Evolutionary conservation across 2,113 vertebrate genomes (phyloP).

Genomic region (Heterochromis multidens): DNA sequence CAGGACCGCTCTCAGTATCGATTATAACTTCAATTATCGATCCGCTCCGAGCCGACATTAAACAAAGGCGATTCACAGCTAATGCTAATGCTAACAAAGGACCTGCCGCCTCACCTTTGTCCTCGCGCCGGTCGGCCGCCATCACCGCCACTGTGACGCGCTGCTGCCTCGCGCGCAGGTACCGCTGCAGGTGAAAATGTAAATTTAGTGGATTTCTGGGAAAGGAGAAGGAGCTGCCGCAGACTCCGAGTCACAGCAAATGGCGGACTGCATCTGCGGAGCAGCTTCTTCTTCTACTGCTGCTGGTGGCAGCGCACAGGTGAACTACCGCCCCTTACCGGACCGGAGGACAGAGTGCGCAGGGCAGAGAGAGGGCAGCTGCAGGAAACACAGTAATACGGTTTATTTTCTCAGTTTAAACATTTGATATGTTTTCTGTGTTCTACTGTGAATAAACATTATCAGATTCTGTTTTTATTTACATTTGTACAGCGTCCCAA

Average conservation of each 20-base stretch:
- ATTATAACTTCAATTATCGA: background rate
- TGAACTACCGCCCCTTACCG: background rate
- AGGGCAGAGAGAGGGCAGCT: background rate
- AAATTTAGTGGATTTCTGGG: background rate
- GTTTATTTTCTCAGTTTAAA: too few relatives aligned
- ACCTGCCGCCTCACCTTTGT: conserved; percentile 50
- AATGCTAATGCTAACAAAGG: conserved; percentile 18
- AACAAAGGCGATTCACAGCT: conserved; percentile 21
- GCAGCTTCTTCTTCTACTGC: background rate
- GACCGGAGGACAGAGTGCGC: too few relatives aligned
- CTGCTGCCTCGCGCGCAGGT: background rate
- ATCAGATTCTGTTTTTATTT: too few relatives aligned
- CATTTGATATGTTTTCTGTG: too few relatives aligned
- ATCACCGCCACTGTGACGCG: conserved; percentile 26
- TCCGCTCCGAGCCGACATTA: too few relatives aligned
- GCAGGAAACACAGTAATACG: too few relatives aligned
- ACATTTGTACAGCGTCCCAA: too few relatives aligned
- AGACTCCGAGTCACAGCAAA: background rate
- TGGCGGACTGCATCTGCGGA: conserved; percentile 7
- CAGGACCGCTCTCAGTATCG: background rate
- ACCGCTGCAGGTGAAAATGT: fast-evolving
- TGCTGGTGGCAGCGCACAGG: background rate
- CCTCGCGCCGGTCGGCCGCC: conserved; percentile 67
- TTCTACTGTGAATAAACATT: too few relatives aligned
- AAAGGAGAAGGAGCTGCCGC: too few relatives aligned